Percentiles rank a stretch among this genome's conserved stretches.
These are phyloP conservation scores for Apodemia mormo DNA, from an alignment of 2,888 invertebrate species.

Conservation along the genomic window DNA sequence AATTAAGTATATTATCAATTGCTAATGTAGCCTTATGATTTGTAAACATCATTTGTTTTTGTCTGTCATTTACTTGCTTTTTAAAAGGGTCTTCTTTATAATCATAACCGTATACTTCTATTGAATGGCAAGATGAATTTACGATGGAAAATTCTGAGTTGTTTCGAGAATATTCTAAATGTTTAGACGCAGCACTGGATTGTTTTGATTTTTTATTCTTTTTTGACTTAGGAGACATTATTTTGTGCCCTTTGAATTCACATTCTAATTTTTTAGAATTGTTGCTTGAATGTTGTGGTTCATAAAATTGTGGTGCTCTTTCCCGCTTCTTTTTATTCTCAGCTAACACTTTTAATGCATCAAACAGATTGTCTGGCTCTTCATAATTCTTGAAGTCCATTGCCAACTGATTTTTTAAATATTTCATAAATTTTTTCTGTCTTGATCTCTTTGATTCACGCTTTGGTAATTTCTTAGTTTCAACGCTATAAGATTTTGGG, in stretches of 20 bases:
- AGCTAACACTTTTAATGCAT: constrained; percentile 58
- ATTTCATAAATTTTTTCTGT: constrained; percentile 46
- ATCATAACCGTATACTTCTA: constrained; percentile 50
- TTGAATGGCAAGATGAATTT: constrained; percentile 44
- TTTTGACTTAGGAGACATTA: constrained; percentile 42
- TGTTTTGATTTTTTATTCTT: constrained; percentile 29
- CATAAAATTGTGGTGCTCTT: constrained; percentile 27
- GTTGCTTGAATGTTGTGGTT: constrained; percentile 17
- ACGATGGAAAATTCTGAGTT: not conserved
- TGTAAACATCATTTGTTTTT: constrained; percentile 31
- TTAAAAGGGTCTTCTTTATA: constrained; percentile 38
- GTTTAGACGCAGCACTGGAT: constrained; percentile 7
- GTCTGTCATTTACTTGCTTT: constrained; percentile 5
- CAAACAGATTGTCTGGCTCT: constrained; percentile 54
- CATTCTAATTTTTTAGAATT: constrained; percentile 39
- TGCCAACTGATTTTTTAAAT: constrained; percentile 52
- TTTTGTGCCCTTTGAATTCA: constrained; percentile 43
- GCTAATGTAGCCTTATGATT: constrained; percentile 35
- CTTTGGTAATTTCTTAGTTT: constrained; percentile 26
- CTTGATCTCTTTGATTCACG: constrained; percentile 40
- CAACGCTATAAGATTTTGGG: constrained; percentile 33
- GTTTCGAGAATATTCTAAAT: not conserved
- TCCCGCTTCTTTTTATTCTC: constrained; percentile 46
- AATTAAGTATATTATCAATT: not conserved
- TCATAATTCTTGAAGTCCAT: constrained; percentile 41